phyloP scores from a whole-genome alignment of 2,113 vertebrate genomes.

The Rhinolophus ferrumequinum region DNA sequence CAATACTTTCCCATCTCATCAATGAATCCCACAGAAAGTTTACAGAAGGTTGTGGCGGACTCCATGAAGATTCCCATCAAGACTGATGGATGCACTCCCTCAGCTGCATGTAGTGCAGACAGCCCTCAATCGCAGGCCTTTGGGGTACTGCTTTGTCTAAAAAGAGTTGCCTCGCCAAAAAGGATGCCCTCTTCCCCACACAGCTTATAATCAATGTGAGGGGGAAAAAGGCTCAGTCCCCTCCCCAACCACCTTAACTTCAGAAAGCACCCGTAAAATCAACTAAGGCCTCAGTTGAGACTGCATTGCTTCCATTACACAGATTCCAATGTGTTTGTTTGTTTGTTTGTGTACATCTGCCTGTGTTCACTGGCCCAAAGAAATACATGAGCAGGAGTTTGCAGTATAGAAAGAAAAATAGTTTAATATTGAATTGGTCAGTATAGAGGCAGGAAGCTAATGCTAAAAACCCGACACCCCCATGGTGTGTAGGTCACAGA shows the following conservation, averaged over 20 bases:
- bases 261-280: not conserved
- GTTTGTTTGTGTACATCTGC: too few relatives aligned
- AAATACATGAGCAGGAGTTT: too few relatives aligned
- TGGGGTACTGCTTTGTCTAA: not conserved
- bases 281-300: not conserved
- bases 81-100: not conserved
- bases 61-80: not conserved
- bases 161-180: not conserved
- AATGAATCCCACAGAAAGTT: not conserved
- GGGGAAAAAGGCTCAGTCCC: not conserved
- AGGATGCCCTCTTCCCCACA: not conserved
- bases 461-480: too few relatives aligned
- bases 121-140: not conserved
- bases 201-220: not conserved
- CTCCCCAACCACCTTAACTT: not conserved
- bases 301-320: too few relatives aligned
- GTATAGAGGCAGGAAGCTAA: too few relatives aligned
- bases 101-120: too few relatives aligned
- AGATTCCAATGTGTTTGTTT: too few relatives aligned
- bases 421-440: too few relatives aligned
- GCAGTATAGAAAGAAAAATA: too few relatives aligned
- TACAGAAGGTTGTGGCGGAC: not conserved
- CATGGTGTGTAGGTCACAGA: too few relatives aligned
- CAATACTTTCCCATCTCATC: not conserved
- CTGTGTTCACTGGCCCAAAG: too few relatives aligned